Conservation (phyloP, 30 jellyfish, hydroid and myxozoan species). For the Turritopsis dohrnii region DNA sequence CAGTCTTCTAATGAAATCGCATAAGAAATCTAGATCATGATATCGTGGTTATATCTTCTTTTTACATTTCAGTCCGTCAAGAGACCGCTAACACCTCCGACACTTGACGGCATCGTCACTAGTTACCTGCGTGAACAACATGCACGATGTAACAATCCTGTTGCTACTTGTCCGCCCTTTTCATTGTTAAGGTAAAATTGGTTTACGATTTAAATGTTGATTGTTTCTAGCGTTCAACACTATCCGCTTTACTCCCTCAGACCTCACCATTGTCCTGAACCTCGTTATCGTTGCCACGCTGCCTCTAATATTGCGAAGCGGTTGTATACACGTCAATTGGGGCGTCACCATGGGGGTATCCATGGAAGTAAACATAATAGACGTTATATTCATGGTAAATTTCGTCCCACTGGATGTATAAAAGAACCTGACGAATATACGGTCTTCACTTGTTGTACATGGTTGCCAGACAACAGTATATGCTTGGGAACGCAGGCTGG, state of each 20-base stretch:
- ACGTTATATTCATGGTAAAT: conserved; percentile 46
- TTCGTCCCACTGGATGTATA: conserved; percentile 23
- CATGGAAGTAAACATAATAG: conserved; percentile 72
- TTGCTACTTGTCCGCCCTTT: conserved; percentile 88
- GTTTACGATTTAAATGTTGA: too few species aligned
- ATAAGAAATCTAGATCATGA: too few species aligned
- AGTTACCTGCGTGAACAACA: conserved; percentile 87
- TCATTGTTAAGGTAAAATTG: conserved; percentile 54
- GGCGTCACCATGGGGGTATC: conserved; percentile 78
- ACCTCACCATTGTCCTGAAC: conserved; percentile 90
- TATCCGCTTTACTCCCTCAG: conserved; percentile 32
- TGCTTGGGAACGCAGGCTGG: conserved; percentile 82
- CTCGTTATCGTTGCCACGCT: conserved; percentile 63
- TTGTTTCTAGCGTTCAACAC: too few species aligned
- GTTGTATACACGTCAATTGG: conserved; percentile 56
- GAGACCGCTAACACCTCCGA: conserved; percentile 29
- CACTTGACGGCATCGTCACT: conserved; percentile 67
- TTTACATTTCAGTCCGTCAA: not conserved
- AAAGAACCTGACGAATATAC: conserved; percentile 21
- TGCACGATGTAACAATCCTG: conserved; percentile 86
- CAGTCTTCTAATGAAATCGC: too few species aligned
- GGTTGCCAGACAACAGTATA: conserved; percentile 57
- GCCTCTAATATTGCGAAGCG: conserved; percentile 55
- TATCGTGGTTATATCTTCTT: not conserved
- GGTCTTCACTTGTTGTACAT: conserved; percentile 14